A percentile compares a stretch with the other conserved stretches of the same genome.
Evolutionary conservation across 2,113 vertebrate species (phyloP).

Genomic region (Proteles cristata): DNA sequence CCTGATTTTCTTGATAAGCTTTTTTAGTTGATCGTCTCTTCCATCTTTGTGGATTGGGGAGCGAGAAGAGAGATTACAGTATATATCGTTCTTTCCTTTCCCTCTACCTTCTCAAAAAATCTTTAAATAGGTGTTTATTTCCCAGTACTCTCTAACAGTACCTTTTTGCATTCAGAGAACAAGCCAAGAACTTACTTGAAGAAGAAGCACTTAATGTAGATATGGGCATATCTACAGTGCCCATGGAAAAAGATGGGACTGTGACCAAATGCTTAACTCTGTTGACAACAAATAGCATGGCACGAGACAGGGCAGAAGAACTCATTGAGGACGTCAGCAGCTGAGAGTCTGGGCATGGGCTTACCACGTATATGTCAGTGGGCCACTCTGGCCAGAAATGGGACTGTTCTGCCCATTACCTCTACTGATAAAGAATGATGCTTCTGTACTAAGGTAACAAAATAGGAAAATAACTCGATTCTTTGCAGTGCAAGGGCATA

Average conservation of each 20-base stretch:
- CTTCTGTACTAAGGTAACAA: background rate
- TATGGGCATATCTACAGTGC: background rate
- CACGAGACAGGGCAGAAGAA: background rate
- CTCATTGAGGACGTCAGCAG: background rate
- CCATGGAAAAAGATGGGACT: slow-evolving; percentile 13
- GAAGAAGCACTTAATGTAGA: slow-evolving; percentile 32
- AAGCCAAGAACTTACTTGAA: slow-evolving; percentile 36
- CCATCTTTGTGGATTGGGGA: slow-evolving; percentile 26
- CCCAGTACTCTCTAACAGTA: background rate
- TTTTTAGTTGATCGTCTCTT: slow-evolving; percentile 32
- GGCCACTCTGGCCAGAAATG: background rate
- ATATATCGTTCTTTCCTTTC: background rate
- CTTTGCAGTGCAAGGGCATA: background rate
- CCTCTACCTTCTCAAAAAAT: background rate
- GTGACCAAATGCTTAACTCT: background rate
- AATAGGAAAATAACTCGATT: background rate
- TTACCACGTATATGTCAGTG: background rate
- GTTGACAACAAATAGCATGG: background rate
- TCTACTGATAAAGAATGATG: slow-evolving; percentile 39
- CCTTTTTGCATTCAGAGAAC: slow-evolving; percentile 40
- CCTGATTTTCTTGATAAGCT: slow-evolving; percentile 50
- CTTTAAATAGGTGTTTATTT: slow-evolving; percentile 13
- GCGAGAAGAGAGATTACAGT: background rate
- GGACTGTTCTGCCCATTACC: background rate
- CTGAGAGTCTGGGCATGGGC: background rate